Evolutionary conservation across 2,113 vertebrate species (phyloP).

Genomic region (Saimiri boliviensis): DNA sequence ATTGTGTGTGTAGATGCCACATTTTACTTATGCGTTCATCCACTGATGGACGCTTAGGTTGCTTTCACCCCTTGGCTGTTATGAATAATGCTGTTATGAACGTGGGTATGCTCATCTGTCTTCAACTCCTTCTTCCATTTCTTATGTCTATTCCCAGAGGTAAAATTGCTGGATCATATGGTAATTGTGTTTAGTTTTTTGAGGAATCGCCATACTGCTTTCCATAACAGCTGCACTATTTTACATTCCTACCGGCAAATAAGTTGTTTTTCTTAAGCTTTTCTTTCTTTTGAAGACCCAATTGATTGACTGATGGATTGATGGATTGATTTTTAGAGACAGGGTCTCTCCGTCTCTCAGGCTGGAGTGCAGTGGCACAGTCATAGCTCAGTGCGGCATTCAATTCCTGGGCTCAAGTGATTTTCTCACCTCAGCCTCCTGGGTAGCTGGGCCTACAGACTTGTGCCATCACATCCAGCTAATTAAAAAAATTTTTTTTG

Average conservation of each 20-base stretch:
- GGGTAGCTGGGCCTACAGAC: no score
- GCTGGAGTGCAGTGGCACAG: no score
- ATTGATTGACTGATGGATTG: no score
- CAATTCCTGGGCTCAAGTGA: no score
- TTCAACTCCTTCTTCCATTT: background rate
- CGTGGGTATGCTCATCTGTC: background rate
- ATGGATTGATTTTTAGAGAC: no score
- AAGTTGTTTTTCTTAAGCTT: background rate
- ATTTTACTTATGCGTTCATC: background rate
- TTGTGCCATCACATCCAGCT: no score
- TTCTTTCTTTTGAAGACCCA: constrained; percentile 5
- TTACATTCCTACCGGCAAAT: background rate
- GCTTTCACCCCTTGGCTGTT: background rate
- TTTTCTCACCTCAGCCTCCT: no score
- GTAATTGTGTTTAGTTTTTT: constrained; percentile 25
- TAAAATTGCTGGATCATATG: background rate
- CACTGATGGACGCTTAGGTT: background rate
- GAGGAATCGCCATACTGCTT: background rate
- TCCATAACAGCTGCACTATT: background rate
- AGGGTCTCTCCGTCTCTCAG: no score
- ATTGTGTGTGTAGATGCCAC: background rate
- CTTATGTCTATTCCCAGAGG: background rate
- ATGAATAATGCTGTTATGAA: background rate
- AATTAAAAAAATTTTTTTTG: no score
- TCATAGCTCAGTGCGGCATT: no score